phyloP scores from a whole-genome alignment of 2,797 vertebrate genomes.

The Dromococcyx pavoninus region DNA sequence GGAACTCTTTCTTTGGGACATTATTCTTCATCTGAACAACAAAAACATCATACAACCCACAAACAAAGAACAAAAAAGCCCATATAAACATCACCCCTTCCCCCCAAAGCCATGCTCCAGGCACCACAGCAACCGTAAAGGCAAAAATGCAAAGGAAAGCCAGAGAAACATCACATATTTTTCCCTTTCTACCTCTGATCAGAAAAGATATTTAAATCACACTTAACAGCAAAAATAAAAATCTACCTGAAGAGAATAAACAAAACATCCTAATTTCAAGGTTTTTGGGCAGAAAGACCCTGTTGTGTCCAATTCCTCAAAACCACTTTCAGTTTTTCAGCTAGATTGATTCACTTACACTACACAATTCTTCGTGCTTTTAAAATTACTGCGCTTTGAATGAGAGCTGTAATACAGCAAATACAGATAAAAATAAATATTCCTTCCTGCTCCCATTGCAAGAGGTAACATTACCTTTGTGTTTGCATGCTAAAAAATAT shows the following conservation, averaged over 20 bases:
- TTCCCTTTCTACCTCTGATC: neutral
- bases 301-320: neutral
- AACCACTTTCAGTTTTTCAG: neutral
- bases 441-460: neutral
- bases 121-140: neutral
- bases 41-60: neutral
- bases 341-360: neutral
- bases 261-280: neutral
- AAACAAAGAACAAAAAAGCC: neutral
- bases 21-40: neutral
- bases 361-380: neutral
- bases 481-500: neutral
- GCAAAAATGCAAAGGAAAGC: neutral
- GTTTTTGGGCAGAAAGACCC: neutral
- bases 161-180: neutral
- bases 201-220: neutral
- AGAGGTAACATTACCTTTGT: neutral
- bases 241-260: neutral
- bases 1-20: neutral
- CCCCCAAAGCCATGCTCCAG: accelerated
- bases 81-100: accelerated
- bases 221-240: neutral
- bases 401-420: neutral
- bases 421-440: neutral
- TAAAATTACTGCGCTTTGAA: neutral